Percentiles rank a stretch among this genome's conserved stretches.
These are phyloP conservation scores for Lordiphosa mommai DNA, from an alignment of 1,140 invertebrate species.

Conservation along the genomic window DNA sequence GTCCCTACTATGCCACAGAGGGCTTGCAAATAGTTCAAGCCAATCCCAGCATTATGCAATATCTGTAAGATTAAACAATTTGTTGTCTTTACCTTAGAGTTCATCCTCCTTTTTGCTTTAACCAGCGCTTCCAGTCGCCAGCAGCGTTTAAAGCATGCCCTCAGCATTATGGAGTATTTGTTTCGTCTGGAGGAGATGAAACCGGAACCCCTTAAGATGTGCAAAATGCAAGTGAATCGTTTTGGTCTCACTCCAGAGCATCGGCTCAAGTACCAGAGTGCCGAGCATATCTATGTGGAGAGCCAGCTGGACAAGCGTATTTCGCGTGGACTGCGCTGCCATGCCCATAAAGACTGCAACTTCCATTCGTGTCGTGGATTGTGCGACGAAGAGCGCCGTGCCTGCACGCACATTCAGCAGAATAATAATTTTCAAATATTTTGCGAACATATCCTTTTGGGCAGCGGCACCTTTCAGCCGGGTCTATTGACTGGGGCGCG, in stretches of 20 bases:
- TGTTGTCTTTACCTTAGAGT: neutral
- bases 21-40: conserved; percentile 59
- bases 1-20: conserved; percentile 71
- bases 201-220: conserved; percentile 73
- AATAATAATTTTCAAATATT: conserved; percentile 76
- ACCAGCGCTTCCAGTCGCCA: conserved; percentile 60
- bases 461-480: conserved; percentile 56
- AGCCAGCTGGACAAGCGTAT: conserved; percentile 67
- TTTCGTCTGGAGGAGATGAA: conserved; percentile 72
- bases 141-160: conserved; percentile 63
- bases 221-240: conserved; percentile 67
- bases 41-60: conserved; percentile 62
- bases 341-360: conserved; percentile 52
- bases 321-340: conserved; percentile 53
- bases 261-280: conserved; percentile 68
- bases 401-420: conserved; percentile 63
- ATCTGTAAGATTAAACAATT: conserved; percentile 44
- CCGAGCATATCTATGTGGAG: conserved; percentile 63
- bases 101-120: neutral
- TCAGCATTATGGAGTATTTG: conserved; percentile 71
- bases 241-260: conserved; percentile 64
- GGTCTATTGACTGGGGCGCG: conserved; percentile 58
- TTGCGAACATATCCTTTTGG: conserved; percentile 58
- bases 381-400: conserved; percentile 44
- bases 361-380: conserved; percentile 62